Evolutionary conservation across 2,888 invertebrate species (phyloP).

Genomic region (Hyppa rectilinea): DNA sequence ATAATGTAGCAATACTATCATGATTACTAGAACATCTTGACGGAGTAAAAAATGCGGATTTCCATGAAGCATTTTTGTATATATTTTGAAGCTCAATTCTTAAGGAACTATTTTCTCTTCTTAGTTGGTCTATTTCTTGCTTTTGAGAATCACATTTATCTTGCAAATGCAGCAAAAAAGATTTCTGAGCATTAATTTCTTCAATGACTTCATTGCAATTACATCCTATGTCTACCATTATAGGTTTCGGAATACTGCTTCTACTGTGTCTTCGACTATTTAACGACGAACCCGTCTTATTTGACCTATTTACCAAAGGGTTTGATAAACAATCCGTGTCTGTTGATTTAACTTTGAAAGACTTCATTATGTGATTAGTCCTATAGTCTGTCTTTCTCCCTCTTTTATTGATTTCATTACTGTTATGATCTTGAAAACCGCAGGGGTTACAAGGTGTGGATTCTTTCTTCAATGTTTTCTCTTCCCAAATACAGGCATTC

Average conservation of each 20-base stretch:
- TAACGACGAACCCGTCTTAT: slow-evolving; percentile 17
- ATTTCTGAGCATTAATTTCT: slow-evolving; percentile 69
- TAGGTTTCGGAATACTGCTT: slow-evolving; percentile 69
- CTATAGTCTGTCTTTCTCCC: slow-evolving; percentile 3
- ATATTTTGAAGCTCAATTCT: slow-evolving; percentile 78
- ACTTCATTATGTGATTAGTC: slow-evolving; percentile 25
- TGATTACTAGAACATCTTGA: slow-evolving; percentile 48
- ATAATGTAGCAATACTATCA: slow-evolving; percentile 60
- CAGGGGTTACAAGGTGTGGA: slow-evolving; percentile 21
- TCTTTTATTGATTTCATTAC: neutral
- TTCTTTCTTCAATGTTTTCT: slow-evolving; percentile 18
- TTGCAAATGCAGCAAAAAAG: slow-evolving; percentile 73
- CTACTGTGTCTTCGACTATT: slow-evolving; percentile 66
- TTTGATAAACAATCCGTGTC: slow-evolving; percentile 48
- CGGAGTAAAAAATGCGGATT: slow-evolving; percentile 56
- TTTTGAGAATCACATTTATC: slow-evolving; percentile 72
- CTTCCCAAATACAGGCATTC: slow-evolving; percentile 36
- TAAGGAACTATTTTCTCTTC: slow-evolving; percentile 77
- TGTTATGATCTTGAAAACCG: slow-evolving; percentile 4
- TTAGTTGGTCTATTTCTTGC: slow-evolving; percentile 76
- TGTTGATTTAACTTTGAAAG: slow-evolving; percentile 48
- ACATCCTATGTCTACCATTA: slow-evolving; percentile 72
- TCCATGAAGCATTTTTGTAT: slow-evolving; percentile 68
- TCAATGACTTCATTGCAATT: slow-evolving; percentile 64
- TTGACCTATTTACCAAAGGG: slow-evolving; percentile 33